Percentiles rank a stretch among this genome's conserved stretches.
phyloP scores from a whole-genome alignment of 2,797 vertebrate species.

The Micropoecilia bifurca region DNA sequence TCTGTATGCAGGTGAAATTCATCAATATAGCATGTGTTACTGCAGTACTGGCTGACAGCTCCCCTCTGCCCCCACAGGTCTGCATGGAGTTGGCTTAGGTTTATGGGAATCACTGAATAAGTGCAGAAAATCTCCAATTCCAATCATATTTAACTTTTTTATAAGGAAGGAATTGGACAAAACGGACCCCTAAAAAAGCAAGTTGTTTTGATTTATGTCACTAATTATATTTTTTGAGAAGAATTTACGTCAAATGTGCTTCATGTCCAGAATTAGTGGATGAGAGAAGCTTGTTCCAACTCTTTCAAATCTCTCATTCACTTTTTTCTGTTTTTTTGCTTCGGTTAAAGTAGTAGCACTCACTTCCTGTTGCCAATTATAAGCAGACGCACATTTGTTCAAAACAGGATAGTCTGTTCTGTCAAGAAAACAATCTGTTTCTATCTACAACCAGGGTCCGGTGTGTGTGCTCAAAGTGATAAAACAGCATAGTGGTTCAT shows the following conservation, averaged over 20 bases:
- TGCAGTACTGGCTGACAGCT: slow-evolving; percentile 58
- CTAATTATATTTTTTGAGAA: background rate
- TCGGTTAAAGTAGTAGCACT: background rate
- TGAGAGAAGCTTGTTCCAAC: background rate
- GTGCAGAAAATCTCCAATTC: slow-evolving; percentile 18
- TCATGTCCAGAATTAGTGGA: background rate
- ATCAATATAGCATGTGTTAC: slow-evolving; percentile 65
- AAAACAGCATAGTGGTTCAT: too few species aligned
- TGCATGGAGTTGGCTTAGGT: background rate
- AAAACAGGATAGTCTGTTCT: background rate
- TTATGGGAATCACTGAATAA: slow-evolving; percentile 27
- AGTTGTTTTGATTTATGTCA: background rate
- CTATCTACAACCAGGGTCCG: background rate
- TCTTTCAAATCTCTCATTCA: background rate
- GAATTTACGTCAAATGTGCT: background rate
- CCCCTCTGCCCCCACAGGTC: slow-evolving; percentile 35
- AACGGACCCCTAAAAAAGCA: background rate
- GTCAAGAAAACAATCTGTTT: background rate
- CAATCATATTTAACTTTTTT: slow-evolving; percentile 8
- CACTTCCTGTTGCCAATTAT: background rate
- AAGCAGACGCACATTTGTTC: background rate
- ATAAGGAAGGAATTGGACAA: background rate
- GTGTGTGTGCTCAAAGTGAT: background rate
- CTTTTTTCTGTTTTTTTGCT: background rate
- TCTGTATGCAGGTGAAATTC: slow-evolving; percentile 59